A percentile compares a stretch with the other conserved stretches of the same genome.
Conservation (phyloP, 2,113 vertebrate species). For the Athene noctua region DNA sequence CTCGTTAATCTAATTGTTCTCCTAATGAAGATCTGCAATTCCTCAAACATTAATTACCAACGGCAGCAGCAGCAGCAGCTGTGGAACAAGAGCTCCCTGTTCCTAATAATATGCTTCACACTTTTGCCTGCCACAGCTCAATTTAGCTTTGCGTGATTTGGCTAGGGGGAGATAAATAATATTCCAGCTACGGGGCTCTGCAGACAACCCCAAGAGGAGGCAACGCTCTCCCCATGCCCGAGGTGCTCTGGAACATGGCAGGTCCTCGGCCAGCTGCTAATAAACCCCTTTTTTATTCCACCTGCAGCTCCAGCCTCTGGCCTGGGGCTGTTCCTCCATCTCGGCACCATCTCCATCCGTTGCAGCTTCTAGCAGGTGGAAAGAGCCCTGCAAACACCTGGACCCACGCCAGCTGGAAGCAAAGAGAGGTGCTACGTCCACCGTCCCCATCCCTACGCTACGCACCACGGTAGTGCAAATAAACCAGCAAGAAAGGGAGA, state of each 20-base stretch:
- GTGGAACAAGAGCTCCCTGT: constrained; percentile 60
- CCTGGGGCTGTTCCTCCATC: neutral
- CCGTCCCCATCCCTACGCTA: rapidly evolving
- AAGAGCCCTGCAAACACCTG: neutral
- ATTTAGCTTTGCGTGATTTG: constrained; percentile 47
- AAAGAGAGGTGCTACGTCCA: neutral
- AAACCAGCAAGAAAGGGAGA: neutral
- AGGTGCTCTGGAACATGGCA: neutral
- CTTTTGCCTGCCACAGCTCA: constrained; percentile 59
- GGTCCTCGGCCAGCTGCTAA: neutral
- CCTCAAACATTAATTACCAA: constrained; percentile 68
- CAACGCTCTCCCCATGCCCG: neutral
- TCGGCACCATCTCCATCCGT: rapidly evolving
- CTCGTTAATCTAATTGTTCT: constrained; percentile 67
- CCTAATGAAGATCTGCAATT: constrained; percentile 72
- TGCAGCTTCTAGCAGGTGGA: neutral
- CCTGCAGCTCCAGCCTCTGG: neutral
- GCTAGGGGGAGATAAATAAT: constrained; percentile 19
- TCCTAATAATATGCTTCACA: constrained; percentile 62
- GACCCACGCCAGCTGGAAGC: neutral
- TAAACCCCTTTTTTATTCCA: neutral
- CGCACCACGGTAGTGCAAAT: rapidly evolving
- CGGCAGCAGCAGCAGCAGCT: constrained; percentile 57
- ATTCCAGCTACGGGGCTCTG: neutral
- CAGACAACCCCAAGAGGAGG: neutral